These are phyloP conservation scores for Amyelois transitella DNA, from an alignment of 1,140 invertebrate species.

Conservation along the genomic window DNA sequence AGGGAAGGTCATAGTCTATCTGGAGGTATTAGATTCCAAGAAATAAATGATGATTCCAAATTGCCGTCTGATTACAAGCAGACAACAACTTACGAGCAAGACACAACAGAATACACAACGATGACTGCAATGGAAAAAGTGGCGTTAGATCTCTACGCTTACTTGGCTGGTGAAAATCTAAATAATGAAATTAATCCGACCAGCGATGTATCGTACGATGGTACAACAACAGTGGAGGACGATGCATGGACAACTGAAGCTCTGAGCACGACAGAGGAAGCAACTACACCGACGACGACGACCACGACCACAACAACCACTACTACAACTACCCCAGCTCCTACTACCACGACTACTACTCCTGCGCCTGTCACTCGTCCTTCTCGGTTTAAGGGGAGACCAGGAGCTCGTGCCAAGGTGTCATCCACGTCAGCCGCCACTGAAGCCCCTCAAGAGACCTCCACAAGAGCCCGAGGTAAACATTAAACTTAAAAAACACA, in stretches of 20 bases:
- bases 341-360: constrained; percentile 39
- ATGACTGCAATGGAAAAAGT: constrained; percentile 86
- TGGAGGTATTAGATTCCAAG: constrained; percentile 43
- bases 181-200: constrained; percentile 77
- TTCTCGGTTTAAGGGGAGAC: constrained; percentile 55
- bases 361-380: constrained; percentile 46
- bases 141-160: constrained; percentile 85
- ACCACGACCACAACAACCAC: constrained; percentile 76
- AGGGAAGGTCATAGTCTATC: constrained; percentile 47
- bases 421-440: constrained; percentile 45
- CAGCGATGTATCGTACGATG: constrained; percentile 60
- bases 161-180: constrained; percentile 83
- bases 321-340: constrained; percentile 45
- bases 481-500: neutral
- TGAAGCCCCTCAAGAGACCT: constrained; percentile 53
- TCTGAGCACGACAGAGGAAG: constrained; percentile 75
- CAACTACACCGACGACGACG: constrained; percentile 76
- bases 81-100: constrained; percentile 67
- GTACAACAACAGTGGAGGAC: constrained; percentile 51
- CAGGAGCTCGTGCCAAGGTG: constrained; percentile 40
- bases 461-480: constrained; percentile 59
- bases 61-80: constrained; percentile 56
- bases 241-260: constrained; percentile 54
- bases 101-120: constrained; percentile 78
- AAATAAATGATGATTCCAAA: constrained; percentile 56